Evolutionary conservation across 2,113 vertebrate genomes (phyloP).

Genomic region (Muscicapa adusta): DNA sequence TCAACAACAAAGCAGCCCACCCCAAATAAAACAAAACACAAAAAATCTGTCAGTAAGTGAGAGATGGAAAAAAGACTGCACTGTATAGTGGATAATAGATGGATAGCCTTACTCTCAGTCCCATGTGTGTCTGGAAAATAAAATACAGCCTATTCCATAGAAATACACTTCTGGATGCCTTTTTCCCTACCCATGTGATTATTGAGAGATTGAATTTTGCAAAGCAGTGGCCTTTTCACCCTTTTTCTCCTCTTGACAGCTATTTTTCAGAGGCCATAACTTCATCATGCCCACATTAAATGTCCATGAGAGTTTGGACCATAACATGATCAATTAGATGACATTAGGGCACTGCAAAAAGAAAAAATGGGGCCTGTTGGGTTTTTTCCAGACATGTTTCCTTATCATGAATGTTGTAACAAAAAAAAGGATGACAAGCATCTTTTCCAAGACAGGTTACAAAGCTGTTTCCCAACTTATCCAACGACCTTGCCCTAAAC

Average conservation of each 20-base stretch:
- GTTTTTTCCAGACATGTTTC: neutral
- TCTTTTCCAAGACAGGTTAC: neutral
- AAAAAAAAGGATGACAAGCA: neutral
- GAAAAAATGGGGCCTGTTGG: neutral
- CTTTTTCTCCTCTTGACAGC: neutral
- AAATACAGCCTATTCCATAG: neutral
- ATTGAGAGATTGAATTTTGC: fast-evolving
- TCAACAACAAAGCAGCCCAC: neutral
- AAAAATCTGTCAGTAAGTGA: neutral
- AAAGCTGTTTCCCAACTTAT: neutral
- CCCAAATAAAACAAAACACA: neutral
- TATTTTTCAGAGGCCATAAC: neutral
- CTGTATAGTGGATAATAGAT: neutral
- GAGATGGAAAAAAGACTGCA: neutral
- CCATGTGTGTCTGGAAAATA: neutral
- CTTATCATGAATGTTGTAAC: neutral
- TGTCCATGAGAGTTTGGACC: neutral
- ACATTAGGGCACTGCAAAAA: neutral
- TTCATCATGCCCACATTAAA: neutral
- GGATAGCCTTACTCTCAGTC: neutral
- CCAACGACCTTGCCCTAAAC: fast-evolving
- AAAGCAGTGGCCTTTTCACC: neutral
- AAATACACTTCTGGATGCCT: neutral
- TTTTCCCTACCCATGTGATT: neutral
- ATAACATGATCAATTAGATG: neutral